These are phyloP conservation scores for Gobionotothen gibberifrons DNA, from an alignment of 2,797 vertebrate genomes.

Conservation along the genomic window DNA sequence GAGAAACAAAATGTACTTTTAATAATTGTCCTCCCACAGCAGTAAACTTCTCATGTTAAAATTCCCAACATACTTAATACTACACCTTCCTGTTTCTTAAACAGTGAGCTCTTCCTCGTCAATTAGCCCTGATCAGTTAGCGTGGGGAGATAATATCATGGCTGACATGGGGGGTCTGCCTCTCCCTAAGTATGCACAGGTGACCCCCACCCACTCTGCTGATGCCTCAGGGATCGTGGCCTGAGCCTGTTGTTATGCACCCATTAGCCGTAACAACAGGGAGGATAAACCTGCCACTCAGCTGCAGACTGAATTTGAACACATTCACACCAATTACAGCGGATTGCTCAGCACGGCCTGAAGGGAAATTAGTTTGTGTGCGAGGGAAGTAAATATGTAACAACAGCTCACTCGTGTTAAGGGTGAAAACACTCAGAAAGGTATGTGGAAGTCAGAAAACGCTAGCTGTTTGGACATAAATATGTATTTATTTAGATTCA, in stretches of 20 bases:
- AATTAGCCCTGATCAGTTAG: constrained; percentile 64
- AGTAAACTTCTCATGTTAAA: background rate
- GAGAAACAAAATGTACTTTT: background rate
- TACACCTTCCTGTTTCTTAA: constrained; percentile 16
- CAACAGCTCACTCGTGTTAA: constrained; percentile 53
- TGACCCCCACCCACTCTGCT: constrained; percentile 74
- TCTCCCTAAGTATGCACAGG: constrained; percentile 52
- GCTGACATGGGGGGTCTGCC: constrained; percentile 56
- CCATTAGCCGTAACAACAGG: constrained; percentile 85
- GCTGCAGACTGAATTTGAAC: constrained; percentile 77
- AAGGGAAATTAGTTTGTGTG: constrained; percentile 47
- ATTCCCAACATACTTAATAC: background rate
- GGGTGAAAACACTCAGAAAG: constrained; percentile 1
- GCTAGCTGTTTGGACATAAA: background rate
- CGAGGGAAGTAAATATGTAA: constrained; percentile 15
- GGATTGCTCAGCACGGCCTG: constrained; percentile 72
- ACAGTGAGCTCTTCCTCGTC: constrained; percentile 51
- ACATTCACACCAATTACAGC: constrained; percentile 84
- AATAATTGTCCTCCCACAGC: background rate
- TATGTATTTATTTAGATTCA: background rate
- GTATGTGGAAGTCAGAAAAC: background rate
- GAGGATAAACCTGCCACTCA: constrained; percentile 78
- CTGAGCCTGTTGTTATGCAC: constrained; percentile 85
- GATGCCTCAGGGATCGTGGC: constrained; percentile 64
- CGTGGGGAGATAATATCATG: constrained; percentile 68